These are phyloP conservation scores for Pantala flavescens DNA, from an alignment of 1,140 invertebrate species.

Conservation along the genomic window DNA sequence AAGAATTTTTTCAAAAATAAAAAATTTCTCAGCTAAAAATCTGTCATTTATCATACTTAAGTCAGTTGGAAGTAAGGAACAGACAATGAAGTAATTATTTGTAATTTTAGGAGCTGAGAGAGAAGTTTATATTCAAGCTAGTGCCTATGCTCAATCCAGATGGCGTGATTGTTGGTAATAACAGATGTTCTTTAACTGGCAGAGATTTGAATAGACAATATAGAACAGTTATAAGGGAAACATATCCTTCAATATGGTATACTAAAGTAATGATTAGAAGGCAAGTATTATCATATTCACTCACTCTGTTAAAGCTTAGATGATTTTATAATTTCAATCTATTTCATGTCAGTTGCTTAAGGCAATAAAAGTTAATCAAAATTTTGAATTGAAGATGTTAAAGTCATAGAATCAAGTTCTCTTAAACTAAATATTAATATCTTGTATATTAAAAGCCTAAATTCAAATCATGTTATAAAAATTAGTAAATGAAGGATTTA, in stretches of 20 bases:
- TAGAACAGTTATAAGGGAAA: slow-evolving; percentile 74
- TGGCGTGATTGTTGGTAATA: slow-evolving; percentile 89
- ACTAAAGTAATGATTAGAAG: slow-evolving; percentile 77
- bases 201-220: slow-evolving; percentile 83
- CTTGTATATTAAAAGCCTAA: too few species aligned
- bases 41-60: slow-evolving; percentile 5
- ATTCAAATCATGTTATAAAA: too few species aligned
- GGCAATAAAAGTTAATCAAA: slow-evolving; percentile 2
- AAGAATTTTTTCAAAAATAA: too few species aligned
- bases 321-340: not conserved
- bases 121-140: slow-evolving; percentile 91
- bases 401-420: too few species aligned
- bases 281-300: slow-evolving; percentile 36
- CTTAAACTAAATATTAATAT: too few species aligned
- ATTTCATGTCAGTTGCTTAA: slow-evolving; percentile 11
- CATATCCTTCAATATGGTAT: slow-evolving; percentile 89
- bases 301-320: not conserved
- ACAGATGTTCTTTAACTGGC: slow-evolving; percentile 76
- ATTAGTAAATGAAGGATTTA: too few species aligned
- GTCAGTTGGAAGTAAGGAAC: not conserved
- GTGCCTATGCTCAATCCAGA: slow-evolving; percentile 95
- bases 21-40: too few species aligned
- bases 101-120: slow-evolving; percentile 56
- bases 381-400: too few species aligned
- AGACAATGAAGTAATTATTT: not conserved